phyloP scores from a whole-genome alignment of 2,113 vertebrate species.

The Onychostruthus taczanowskii region DNA sequence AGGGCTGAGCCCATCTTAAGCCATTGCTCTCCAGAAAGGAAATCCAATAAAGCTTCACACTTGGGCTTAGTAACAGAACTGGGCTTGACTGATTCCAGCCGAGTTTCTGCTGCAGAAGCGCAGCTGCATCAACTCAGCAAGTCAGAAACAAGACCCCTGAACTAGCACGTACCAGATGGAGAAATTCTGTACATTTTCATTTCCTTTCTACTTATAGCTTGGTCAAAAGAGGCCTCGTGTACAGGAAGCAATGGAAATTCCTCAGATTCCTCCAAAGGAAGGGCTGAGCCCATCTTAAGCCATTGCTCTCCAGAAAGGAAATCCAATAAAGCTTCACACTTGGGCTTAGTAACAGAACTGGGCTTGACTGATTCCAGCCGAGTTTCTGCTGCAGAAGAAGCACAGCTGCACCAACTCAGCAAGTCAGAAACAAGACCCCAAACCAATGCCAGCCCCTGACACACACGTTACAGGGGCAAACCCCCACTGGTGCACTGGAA shows the following conservation, averaged over 20 bases:
- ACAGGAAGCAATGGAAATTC: constrained; percentile 74
- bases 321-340: constrained; percentile 43
- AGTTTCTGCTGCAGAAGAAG: background rate
- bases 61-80: background rate
- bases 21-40: constrained; percentile 55
- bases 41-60: constrained; percentile 43
- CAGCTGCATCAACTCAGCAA: background rate
- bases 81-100: background rate
- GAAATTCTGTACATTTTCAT: constrained; percentile 48
- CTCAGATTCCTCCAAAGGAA: constrained; percentile 62
- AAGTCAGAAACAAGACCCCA: background rate
- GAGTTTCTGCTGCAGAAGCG: background rate
- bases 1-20: constrained; percentile 54
- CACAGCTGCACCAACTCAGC: background rate
- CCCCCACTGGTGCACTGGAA: accelerated
- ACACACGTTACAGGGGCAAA: accelerated
- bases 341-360: background rate
- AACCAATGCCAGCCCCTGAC: background rate
- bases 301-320: constrained; percentile 56
- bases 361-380: background rate
- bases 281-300: constrained; percentile 53
- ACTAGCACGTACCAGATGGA: constrained; percentile 38
- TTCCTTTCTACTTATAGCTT: constrained; percentile 61
- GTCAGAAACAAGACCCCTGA: background rate
- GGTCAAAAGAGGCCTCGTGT: constrained; percentile 50